Conservation (phyloP, 2,797 vertebrate genomes). For the Helicolenus hilgendorfi region DNA sequence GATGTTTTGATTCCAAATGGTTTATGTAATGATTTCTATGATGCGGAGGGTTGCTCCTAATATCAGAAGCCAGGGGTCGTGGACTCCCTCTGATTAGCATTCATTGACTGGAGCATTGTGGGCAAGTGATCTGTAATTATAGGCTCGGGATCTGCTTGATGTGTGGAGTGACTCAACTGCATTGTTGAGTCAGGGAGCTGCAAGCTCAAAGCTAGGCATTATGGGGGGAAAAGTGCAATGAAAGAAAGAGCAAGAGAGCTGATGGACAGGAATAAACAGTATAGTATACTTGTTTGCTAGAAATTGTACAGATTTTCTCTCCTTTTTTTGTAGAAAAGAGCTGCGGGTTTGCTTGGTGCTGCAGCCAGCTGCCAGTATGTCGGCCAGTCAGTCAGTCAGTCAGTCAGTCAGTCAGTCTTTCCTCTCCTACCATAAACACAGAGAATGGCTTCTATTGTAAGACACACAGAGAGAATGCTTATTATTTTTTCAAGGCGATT, state of each 20-base stretch:
- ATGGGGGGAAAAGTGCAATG: neutral
- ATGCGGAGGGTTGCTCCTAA: slow-evolving; percentile 36
- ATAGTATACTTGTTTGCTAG: slow-evolving; percentile 33
- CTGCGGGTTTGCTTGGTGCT: slow-evolving; percentile 42
- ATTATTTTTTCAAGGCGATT: slow-evolving; percentile 78
- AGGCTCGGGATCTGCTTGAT: slow-evolving; percentile 46
- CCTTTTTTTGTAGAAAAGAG: slow-evolving; percentile 10
- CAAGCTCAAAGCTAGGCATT: slow-evolving; percentile 26
- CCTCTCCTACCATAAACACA: slow-evolving; percentile 67
- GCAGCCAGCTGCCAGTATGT: slow-evolving; percentile 47
- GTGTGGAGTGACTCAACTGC: slow-evolving; percentile 52
- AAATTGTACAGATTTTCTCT: slow-evolving; percentile 28
- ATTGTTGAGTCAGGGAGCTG: slow-evolving; percentile 52
- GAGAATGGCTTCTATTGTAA: slow-evolving; percentile 73
- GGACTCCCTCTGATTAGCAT: slow-evolving; percentile 65
- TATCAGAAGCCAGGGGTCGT: slow-evolving; percentile 42
- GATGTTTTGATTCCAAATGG: slow-evolving; percentile 53
- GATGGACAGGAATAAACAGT: slow-evolving; percentile 9
- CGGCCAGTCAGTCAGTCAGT: slow-evolving; percentile 20
- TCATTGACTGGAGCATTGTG: slow-evolving; percentile 65
- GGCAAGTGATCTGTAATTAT: slow-evolving; percentile 67
- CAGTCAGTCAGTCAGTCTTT: slow-evolving; percentile 44
- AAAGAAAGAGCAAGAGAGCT: neutral
- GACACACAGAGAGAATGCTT: slow-evolving; percentile 66
- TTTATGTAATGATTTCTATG: slow-evolving; percentile 57